Evolutionary conservation across 1,140 invertebrate genomes (phyloP).

Genomic region (Metopolophium dirhodum): DNA sequence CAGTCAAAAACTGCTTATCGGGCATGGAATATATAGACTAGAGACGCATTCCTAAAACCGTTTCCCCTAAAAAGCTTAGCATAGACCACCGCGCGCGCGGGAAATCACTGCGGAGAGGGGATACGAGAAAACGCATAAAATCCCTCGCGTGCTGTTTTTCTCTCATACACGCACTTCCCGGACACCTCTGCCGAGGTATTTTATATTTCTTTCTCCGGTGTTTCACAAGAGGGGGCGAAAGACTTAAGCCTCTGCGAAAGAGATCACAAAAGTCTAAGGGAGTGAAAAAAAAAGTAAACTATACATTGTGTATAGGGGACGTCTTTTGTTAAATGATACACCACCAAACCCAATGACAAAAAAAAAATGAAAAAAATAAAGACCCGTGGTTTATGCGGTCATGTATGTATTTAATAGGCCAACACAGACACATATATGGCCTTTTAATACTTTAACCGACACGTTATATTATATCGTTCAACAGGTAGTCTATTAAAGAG

Average conservation of each 20-base stretch:
- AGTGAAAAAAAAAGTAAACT: not conserved
- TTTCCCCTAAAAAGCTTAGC: constrained; percentile 53
- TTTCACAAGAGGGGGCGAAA: not conserved
- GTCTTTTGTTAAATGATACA: constrained; percentile 52
- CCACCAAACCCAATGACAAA: constrained; percentile 9
- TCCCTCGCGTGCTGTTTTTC: constrained; percentile 56
- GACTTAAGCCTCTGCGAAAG: constrained; percentile 1
- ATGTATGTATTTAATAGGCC: not conserved
- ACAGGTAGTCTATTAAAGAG: constrained; percentile 55
- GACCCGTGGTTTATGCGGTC: not conserved
- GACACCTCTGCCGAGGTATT: constrained; percentile 13
- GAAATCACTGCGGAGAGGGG: not conserved
- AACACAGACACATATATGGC: not conserved
- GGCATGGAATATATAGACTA: constrained; percentile 24
- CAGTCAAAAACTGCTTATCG: constrained; percentile 41
- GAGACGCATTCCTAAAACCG: constrained; percentile 31
- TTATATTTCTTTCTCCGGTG: constrained; percentile 4
- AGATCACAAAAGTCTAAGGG: not conserved
- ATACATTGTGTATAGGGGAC: not conserved
- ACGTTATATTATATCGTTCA: not conserved
- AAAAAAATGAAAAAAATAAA: not conserved
- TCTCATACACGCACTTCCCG: not conserved
- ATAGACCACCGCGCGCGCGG: not conserved
- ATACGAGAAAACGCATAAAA: constrained; percentile 31
- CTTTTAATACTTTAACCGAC: constrained; percentile 25